A percentile compares a stretch with the other conserved stretches of the same genome.
phyloP scores from a whole-genome alignment of 2,888 invertebrate species.

The Ectemnius lituratus region DNA sequence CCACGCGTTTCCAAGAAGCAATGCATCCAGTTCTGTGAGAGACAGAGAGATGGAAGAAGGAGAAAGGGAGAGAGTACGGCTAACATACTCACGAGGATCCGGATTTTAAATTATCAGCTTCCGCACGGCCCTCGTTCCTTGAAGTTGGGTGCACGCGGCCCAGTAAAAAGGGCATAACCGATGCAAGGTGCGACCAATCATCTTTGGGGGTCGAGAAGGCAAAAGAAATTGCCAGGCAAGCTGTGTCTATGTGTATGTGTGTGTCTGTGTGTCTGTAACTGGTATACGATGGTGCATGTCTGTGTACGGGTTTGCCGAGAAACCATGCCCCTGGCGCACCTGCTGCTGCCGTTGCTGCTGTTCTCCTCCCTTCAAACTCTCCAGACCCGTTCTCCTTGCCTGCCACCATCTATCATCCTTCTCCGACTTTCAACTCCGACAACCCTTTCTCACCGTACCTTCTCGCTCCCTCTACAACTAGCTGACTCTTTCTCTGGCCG shows the following conservation, averaged over 20 bases:
- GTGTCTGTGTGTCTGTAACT: slow-evolving; percentile 5
- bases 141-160: slow-evolving; percentile 15
- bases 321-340: slow-evolving; percentile 51
- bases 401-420: background rate
- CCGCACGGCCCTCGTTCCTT: slow-evolving; percentile 23
- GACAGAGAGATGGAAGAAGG: background rate
- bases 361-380: slow-evolving; percentile 24
- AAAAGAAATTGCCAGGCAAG: slow-evolving; percentile 56
- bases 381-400: slow-evolving; percentile 8
- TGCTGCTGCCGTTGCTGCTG: slow-evolving; percentile 47
- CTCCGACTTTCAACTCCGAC: slow-evolving; percentile 5
- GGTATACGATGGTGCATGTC: too few relatives aligned
- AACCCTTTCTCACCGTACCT: slow-evolving; percentile 4
- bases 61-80: background rate
- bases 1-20: too few relatives aligned
- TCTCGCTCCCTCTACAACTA: slow-evolving; percentile 10
- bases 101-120: slow-evolving; percentile 55
- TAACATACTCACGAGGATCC: slow-evolving; percentile 16
- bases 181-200: slow-evolving; percentile 63
- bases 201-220: slow-evolving; percentile 50
- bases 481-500: background rate
- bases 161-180: slow-evolving; percentile 58
- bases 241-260: slow-evolving; percentile 37
- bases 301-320: slow-evolving; percentile 22
- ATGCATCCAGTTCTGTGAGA: background rate